phyloP scores from a whole-genome alignment of 2,888 invertebrate genomes.

The Tillus elongatus region DNA sequence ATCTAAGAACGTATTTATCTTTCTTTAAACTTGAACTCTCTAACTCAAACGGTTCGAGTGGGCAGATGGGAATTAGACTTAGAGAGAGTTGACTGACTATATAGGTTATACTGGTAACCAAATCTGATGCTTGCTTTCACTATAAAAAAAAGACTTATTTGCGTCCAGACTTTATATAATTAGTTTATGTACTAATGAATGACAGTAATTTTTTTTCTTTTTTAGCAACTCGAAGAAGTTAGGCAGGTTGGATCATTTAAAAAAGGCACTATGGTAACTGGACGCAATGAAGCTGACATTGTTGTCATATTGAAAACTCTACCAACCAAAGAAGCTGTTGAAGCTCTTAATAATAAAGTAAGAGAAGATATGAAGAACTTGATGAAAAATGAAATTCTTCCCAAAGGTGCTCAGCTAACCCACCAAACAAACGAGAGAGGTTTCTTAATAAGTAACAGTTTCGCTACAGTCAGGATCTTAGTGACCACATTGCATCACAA shows the following conservation, averaged over 20 bases:
- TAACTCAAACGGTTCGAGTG: too few species aligned
- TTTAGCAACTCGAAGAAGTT: slow-evolving; percentile 83
- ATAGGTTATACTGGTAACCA: too few species aligned
- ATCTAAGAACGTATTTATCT: too few species aligned
- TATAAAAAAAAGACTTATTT: too few species aligned
- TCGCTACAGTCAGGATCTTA: slow-evolving; percentile 80
- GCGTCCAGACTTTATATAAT: too few species aligned
- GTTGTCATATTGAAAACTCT: slow-evolving; percentile 94
- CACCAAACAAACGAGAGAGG: slow-evolving; percentile 63
- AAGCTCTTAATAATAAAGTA: slow-evolving; percentile 80
- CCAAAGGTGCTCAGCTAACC: slow-evolving; percentile 50
- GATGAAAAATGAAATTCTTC: slow-evolving; percentile 53
- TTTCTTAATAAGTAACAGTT: slow-evolving; percentile 77
- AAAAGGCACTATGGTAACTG: slow-evolving; percentile 94
- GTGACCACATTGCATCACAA: slow-evolving; percentile 93
- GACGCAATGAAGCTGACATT: slow-evolving; percentile 91
- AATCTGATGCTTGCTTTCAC: too few species aligned
- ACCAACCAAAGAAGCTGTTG: slow-evolving; percentile 92
- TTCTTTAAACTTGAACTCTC: too few species aligned
- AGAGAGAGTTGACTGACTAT: too few species aligned
- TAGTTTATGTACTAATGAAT: too few species aligned
- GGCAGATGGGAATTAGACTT: too few species aligned
- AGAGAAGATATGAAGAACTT: slow-evolving; percentile 76
- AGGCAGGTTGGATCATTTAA: slow-evolving; percentile 96
- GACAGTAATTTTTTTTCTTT: too few species aligned